Conservation (phyloP, 2,113 vertebrate species). For the Sander lucioperca region DNA sequence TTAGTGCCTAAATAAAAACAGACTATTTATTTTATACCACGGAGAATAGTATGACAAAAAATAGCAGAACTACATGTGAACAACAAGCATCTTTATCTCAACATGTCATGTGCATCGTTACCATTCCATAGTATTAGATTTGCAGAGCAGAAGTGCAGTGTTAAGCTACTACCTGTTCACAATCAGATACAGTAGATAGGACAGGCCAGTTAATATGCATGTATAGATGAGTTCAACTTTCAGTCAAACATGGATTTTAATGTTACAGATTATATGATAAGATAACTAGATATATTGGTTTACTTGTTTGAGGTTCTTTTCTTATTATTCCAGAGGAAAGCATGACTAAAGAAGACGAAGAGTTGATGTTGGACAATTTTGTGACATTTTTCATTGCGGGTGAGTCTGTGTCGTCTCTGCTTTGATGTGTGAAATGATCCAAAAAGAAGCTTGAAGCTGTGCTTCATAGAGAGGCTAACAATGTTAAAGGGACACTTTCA, state of each 20-base stretch:
- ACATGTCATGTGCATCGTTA: neutral
- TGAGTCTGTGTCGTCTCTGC: constrained; percentile 65
- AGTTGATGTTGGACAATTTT: constrained; percentile 93
- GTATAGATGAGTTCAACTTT: too few species aligned
- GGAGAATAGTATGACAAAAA: too few species aligned
- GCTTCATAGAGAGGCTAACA: neutral
- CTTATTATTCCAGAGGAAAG: constrained; percentile 81
- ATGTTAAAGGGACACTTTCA: neutral
- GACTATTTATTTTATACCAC: too few species aligned
- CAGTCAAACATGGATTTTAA: too few species aligned
- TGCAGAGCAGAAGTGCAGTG: neutral
- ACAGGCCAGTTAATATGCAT: too few species aligned
- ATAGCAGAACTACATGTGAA: too few species aligned
- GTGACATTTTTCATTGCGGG: constrained; percentile 94
- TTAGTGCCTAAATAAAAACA: too few species aligned
- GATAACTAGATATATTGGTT: neutral
- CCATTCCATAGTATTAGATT: neutral
- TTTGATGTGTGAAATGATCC: neutral
- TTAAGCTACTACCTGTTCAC: neutral
- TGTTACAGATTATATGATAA: neutral
- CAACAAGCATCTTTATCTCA: neutral
- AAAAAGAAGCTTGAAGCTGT: neutral
- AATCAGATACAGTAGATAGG: neutral
- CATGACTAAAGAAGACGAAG: constrained; percentile 84
- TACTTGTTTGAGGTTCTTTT: neutral